Evolutionary conservation across 2,888 invertebrate genomes (phyloP), one percentile per base, ranked within the genome.

Genomic region (Stramonita haemastoma): DNA sequence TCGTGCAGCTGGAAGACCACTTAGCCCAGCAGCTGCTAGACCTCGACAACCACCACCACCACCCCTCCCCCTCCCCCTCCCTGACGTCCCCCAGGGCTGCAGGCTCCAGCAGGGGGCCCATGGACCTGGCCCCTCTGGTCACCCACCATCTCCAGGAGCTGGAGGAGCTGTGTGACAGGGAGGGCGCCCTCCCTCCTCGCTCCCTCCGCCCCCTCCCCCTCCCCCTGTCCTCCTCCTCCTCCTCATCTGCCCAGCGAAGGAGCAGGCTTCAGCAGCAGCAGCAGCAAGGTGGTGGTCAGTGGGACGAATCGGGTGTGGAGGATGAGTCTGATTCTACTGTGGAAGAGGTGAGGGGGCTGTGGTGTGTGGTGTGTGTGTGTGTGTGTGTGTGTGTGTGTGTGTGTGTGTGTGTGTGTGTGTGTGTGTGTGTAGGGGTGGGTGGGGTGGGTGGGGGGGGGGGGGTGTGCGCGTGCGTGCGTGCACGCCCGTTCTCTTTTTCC

Each of bases 131-230:
- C 17, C 83, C 90, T 0, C 15, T 89, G 60, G 57, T 90, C 15
- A 70, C 83, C 29, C 60, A 79, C 1, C 89, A 90, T 46, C 87
- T 90, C 22, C 87, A 90, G 86, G 87, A 90, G 66, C 83, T 90
- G 56, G 89, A 90, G 86, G 88, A 89, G 89, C 85, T 89, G 29
- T 89, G 84, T 26, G 32, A 89, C 34, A 46, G 85, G 83, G 89
- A 89, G 73, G 89, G 84, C 13, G 19, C 57, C 70, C 32, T 88
- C 19, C 81, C 34, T 4, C 87, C 87, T 57, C 77, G 77, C 32
- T 34, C 87, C 77, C 56, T 84, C 57, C 46, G 70, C 11, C 73
- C 70, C 73, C 66, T 46, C 73, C 19, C 66, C 73, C 46, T 36
- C 26, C 81, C 36, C 0, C 19, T 22, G 5, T 57, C 57, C 57